Conservation (phyloP, 2,797 vertebrate genomes). For the Avahi laniger region DNA sequence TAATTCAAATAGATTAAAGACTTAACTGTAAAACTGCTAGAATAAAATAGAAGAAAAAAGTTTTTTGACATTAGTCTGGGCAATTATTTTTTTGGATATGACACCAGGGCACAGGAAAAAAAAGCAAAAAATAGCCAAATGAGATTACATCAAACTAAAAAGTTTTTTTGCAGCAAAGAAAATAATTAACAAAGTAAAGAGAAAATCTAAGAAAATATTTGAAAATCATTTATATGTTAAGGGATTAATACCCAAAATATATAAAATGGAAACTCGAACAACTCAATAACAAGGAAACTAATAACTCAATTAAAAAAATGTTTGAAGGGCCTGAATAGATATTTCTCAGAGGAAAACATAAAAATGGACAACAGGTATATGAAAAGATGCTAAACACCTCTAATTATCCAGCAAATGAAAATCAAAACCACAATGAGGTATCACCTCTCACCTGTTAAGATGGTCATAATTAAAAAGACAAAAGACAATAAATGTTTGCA, state of each 20-base stretch:
- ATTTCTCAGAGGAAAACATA: not conserved
- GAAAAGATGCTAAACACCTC: not conserved
- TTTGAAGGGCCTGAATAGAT: not conserved
- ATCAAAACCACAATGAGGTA: not conserved
- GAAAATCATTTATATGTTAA: not conserved
- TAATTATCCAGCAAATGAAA: not conserved
- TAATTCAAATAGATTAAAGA: not conserved
- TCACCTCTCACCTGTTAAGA: not conserved
- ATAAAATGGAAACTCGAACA: not conserved
- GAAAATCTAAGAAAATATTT: not conserved
- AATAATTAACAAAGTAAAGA: not conserved
- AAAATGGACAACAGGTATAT: not conserved
- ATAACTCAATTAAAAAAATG: not conserved
- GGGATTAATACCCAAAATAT: not conserved
- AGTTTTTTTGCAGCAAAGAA: not conserved
- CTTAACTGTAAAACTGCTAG: not conserved
- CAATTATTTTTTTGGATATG: not conserved
- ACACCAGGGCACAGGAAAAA: not conserved
- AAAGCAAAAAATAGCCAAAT: not conserved
- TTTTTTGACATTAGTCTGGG: not conserved
- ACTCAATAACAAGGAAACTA: not conserved
- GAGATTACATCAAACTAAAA: not conserved
- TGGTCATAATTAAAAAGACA: not conserved
- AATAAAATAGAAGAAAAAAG: not conserved
- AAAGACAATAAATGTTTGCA: not conserved